Percentiles rank a stretch among this genome's conserved stretches.
These are phyloP conservation scores for Anarhynchus alexandrinus DNA, from an alignment of 2,113 vertebrate species.

Conservation along the genomic window DNA sequence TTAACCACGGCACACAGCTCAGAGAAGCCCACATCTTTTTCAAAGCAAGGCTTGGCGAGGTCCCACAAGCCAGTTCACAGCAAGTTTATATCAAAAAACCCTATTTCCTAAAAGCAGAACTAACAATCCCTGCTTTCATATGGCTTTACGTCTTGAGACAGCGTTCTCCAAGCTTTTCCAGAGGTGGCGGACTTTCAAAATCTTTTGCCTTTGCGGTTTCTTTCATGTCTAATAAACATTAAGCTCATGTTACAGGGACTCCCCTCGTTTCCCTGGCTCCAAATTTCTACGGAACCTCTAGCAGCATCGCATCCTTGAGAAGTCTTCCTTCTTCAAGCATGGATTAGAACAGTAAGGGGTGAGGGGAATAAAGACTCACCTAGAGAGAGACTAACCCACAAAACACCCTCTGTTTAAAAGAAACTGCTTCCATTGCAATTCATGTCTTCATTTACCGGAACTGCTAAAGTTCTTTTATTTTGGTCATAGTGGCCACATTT, in stretches of 20 bases:
- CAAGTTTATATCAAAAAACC: background rate
- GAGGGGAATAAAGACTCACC: background rate
- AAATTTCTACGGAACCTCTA: background rate
- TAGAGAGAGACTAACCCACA: background rate
- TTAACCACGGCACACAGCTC: background rate
- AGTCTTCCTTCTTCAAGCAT: background rate
- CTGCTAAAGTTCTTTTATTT: background rate
- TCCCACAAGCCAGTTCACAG: background rate
- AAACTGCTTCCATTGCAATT: background rate
- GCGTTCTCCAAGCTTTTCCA: background rate
- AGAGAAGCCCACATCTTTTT: background rate
- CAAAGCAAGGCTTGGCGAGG: background rate
- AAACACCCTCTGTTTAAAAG: background rate
- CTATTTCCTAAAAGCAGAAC: background rate
- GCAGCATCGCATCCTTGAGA: background rate
- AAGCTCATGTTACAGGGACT: background rate
- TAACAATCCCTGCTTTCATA: background rate
- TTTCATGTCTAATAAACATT: background rate
- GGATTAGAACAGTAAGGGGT: background rate
- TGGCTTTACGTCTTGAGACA: background rate
- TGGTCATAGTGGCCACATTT: background rate
- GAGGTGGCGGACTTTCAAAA: background rate
- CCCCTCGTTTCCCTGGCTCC: background rate
- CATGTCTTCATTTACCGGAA: background rate
- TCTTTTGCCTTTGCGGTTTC: background rate